Base-by-base conservation (phyloP, 1,140 invertebrate species). In the Eufriesea mexicana region DNA sequence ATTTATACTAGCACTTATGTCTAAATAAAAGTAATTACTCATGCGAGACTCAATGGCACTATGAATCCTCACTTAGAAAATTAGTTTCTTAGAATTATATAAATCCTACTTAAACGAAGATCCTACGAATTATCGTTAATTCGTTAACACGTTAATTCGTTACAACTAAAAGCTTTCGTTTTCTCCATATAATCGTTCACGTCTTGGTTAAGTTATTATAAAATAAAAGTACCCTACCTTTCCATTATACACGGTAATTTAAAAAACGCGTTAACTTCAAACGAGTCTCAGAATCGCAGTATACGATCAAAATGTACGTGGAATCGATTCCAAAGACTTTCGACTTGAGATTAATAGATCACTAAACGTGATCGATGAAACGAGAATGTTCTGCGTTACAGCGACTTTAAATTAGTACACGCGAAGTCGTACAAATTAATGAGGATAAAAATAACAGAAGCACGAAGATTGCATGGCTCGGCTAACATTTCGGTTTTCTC, bases 11-110 rank as follows among this genome's bases (percentile, higher is more conserved):
- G 51, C 42, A 66, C 2, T n/a, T 64, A 75, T 8, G n/a, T 8
- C 35, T 57, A 70, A 55, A 55, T 57, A 47, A 61, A 72, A 61
- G 14, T 5, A 55, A 16, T 35, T 7, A 25, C 7, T 45, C 54
- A 45, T n/a, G 57, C 68, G 18, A 75, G 42, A 81, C 74, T 9
- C 4, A 20, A 75, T 81, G 79, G 79, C 79, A 81, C 71, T 49
- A 16, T 20, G 49, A 54, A 73, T n/a, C n/a, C n/a, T n/a, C 45
- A 28, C n/a, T 45, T 42, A 54, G 28, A 8, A 54, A 49, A 23
- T 51, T 18, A 25, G 47, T 47, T 23, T 7, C 25, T 25, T 49
- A 8, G 8, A 45, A 55, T 20, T 67, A n/a, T 35, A 18, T n/a
- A 12, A n/a, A 66, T 51, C 49, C 18, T 4, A 66, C 0, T 54